Evolutionary conservation across 1,140 invertebrate species (phyloP), one percentile per base, ranked within the genome.

Genomic region (Bicyclus anynana): DNA sequence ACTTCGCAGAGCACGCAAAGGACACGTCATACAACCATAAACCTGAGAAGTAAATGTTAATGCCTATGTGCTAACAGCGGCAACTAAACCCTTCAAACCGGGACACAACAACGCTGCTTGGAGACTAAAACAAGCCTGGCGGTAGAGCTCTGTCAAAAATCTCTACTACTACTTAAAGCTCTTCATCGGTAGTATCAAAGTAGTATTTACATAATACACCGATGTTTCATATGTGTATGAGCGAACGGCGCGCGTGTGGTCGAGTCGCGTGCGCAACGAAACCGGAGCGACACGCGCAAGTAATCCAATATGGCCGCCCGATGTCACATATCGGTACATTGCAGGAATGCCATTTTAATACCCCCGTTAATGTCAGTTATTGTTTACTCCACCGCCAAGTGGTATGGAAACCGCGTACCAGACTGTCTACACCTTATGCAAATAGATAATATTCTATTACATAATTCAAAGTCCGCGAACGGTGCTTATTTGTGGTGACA

Each of bases 341-440:
- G 77, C 73, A 72, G 76, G 80, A 85, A 84, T 87, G 84, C 74
- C 74, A 84, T 84, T 87, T 87, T 85, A 85, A 84, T 85, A 85
- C 71, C 68, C 71, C 68, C 66, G 69, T 74, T 81, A 78, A 75
- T 83, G 80, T 84, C 80, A 77, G 72, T 84, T 81, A 84, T 85
- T 84, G 77, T 84, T 87, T 79, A 83, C 72, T 68, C 67, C 73
- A 67, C 61, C 71, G 73, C 60, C 70, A 63, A 76, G 62, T 69
- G 59, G 62, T 54, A 65, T 55, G 63, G 72, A 82, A 80, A 81
- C 74, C 74, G 67, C 76, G 72, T 62, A 72, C 65, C 52, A 40
- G 62, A 57, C 29, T 44, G 46, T 26, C n/a, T 40, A 48, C 42
- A 38, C 35, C 29, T 40, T 33, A 33, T 33, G 29, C 29, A 10